These are phyloP conservation scores for Pammene fasciana DNA, from an alignment of 2,888 invertebrate species.

Conservation along the genomic window DNA sequence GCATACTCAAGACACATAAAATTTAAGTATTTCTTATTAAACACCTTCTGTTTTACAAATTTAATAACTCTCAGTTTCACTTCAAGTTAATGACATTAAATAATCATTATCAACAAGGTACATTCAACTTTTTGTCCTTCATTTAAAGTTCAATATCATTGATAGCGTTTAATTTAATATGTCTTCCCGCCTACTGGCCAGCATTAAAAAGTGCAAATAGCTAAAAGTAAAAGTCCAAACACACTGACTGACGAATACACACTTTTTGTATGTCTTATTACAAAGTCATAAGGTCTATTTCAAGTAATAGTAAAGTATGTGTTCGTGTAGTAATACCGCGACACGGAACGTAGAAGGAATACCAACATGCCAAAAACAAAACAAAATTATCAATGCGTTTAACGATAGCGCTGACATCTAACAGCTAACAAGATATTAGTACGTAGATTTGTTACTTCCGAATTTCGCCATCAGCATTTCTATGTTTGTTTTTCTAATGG, in stretches of 20 bases:
- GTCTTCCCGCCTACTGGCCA: slow-evolving; percentile 31
- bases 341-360: slow-evolving; percentile 24
- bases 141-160: slow-evolving; percentile 13
- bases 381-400: slow-evolving; percentile 18
- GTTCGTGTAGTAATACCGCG: background rate
- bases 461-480: slow-evolving; percentile 3
- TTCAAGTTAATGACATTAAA: slow-evolving; percentile 24
- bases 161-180: slow-evolving; percentile 8
- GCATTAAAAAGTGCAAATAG: slow-evolving; percentile 41
- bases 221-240: slow-evolving; percentile 73
- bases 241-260: slow-evolving; percentile 25
- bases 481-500: slow-evolving; percentile 31
- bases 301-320: background rate
- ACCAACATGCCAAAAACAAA: slow-evolving; percentile 12
- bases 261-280: slow-evolving; percentile 3
- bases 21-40: slow-evolving; percentile 34
- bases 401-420: slow-evolving; percentile 22
- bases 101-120: slow-evolving; percentile 10
- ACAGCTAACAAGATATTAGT: background rate
- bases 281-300: background rate
- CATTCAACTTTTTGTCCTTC: background rate
- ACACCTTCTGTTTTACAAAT: slow-evolving; percentile 39
- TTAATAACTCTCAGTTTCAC: slow-evolving; percentile 45
- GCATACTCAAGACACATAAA: slow-evolving; percentile 44
- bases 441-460: slow-evolving; percentile 18